These are phyloP conservation scores for Sesia bembeciformis DNA, from an alignment of 2,888 invertebrate species.

Conservation along the genomic window DNA sequence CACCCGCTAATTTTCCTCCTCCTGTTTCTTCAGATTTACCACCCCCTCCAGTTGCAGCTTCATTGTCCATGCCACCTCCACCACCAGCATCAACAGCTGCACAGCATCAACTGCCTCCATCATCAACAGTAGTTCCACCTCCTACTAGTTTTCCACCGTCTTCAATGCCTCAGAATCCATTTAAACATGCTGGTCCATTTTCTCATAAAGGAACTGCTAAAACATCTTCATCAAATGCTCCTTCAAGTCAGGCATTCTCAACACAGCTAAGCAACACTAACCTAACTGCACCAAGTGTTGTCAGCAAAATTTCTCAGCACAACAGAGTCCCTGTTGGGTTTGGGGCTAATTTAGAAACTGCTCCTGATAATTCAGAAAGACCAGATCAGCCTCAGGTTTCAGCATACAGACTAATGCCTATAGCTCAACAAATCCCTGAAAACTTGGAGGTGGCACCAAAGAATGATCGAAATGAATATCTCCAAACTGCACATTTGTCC, in stretches of 20 bases:
- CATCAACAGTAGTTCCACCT: constrained; percentile 14
- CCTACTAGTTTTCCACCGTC: constrained; percentile 33
- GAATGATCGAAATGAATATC: constrained; percentile 83
- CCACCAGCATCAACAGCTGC: constrained; percentile 4
- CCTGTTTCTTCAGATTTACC: constrained; percentile 9
- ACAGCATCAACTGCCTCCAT: neutral
- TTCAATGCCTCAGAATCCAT: constrained; percentile 47
- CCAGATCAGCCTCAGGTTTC: constrained; percentile 65
- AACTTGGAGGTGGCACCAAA: constrained; percentile 78
- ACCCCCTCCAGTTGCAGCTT: constrained; percentile 3
- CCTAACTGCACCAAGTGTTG: constrained; percentile 47
- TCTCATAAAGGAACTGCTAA: constrained; percentile 59
- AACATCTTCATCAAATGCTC: constrained; percentile 17
- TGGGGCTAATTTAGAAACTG: constrained; percentile 77
- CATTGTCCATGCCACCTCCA: constrained; percentile 3
- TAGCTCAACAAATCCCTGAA: constrained; percentile 54
- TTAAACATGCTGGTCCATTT: constrained; percentile 57
- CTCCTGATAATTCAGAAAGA: constrained; percentile 80
- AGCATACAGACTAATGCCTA: constrained; percentile 28
- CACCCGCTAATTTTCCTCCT: constrained; percentile 22
- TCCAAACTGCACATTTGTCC: constrained; percentile 84
- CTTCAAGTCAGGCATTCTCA: constrained; percentile 28
- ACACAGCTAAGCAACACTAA: constrained; percentile 35
- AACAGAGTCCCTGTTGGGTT: constrained; percentile 45
- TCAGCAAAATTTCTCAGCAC: constrained; percentile 45